Evolutionary conservation across 2,888 invertebrate genomes (phyloP).

Genomic region (Drosophila paranaensis): DNA sequence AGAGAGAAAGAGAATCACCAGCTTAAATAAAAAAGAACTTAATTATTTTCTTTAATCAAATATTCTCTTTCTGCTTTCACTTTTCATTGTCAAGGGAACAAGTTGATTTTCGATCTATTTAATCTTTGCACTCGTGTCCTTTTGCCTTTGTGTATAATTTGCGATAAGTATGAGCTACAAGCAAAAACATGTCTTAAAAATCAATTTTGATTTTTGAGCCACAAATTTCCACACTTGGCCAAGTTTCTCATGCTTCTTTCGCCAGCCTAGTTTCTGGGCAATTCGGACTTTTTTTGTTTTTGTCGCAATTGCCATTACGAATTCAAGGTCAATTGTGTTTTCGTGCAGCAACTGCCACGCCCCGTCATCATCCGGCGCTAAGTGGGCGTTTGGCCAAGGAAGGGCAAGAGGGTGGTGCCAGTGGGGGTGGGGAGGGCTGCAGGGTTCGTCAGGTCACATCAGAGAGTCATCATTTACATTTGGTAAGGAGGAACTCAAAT

Average conservation of each 20-base stretch:
- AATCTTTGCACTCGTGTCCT: background rate
- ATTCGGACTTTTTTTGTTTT: slow-evolving; percentile 21
- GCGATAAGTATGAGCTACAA: background rate
- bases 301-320: slow-evolving; percentile 49
- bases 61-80: background rate
- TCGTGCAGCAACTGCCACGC: slow-evolving; percentile 53
- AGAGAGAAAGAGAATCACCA: too few relatives aligned
- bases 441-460: slow-evolving; percentile 39
- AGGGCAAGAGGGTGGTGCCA: too few relatives aligned
- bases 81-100: background rate
- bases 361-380: slow-evolving; percentile 37
- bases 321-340: slow-evolving; percentile 64
- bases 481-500: slow-evolving; percentile 55
- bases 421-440: too few relatives aligned
- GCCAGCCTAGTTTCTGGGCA: slow-evolving; percentile 11
- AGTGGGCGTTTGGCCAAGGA: slow-evolving; percentile 11
- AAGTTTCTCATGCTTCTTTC: slow-evolving; percentile 5
- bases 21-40: background rate
- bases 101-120: background rate
- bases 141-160: background rate
- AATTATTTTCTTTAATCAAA: background rate
- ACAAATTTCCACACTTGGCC: slow-evolving; percentile 24
- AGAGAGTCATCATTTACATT: slow-evolving; percentile 57
- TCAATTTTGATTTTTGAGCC: slow-evolving; percentile 22
- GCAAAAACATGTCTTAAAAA: slow-evolving; percentile 16